These are phyloP conservation scores for Melanostigma gelatinosum DNA, from an alignment of 2,113 vertebrate genomes.

Conservation along the genomic window DNA sequence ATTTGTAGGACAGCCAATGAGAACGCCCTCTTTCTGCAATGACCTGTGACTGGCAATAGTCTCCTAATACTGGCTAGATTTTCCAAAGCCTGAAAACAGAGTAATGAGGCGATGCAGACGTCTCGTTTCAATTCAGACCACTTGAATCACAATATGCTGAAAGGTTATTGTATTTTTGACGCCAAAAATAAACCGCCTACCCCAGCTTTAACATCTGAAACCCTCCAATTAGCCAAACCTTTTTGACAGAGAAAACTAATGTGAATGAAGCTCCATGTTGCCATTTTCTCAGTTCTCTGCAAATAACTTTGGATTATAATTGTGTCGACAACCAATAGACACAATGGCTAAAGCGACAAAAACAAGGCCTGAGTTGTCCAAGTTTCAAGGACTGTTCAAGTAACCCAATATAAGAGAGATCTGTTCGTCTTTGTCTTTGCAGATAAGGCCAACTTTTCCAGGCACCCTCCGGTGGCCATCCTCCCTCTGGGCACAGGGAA, in stretches of 20 bases:
- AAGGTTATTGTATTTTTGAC: no score
- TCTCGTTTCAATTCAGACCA: no score
- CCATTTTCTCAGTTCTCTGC: no score
- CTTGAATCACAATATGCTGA: no score
- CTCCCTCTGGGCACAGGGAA: slow-evolving; percentile 96
- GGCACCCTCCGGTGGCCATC: slow-evolving; percentile 92
- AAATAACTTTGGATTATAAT: background rate
- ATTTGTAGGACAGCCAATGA: no score
- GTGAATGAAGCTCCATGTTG: background rate
- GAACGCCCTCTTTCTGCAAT: no score
- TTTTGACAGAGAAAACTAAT: background rate
- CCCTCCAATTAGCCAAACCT: background rate
- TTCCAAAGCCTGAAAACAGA: no score
- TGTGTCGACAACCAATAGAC: background rate
- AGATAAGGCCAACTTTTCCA: slow-evolving; percentile 82
- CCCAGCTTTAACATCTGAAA: no score
- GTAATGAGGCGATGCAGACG: no score
- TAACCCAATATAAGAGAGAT: background rate
- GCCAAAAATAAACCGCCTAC: no score
- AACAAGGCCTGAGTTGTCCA: background rate
- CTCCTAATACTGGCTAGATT: no score
- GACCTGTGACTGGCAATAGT: no score
- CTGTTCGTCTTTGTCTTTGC: slow-evolving; percentile 46
- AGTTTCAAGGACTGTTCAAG: background rate
- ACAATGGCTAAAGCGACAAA: background rate